Percentiles rank a stretch among this genome's conserved stretches.
Evolutionary conservation across 1,140 invertebrate genomes (phyloP).

Genomic region (Drosophila trapezifrons): DNA sequence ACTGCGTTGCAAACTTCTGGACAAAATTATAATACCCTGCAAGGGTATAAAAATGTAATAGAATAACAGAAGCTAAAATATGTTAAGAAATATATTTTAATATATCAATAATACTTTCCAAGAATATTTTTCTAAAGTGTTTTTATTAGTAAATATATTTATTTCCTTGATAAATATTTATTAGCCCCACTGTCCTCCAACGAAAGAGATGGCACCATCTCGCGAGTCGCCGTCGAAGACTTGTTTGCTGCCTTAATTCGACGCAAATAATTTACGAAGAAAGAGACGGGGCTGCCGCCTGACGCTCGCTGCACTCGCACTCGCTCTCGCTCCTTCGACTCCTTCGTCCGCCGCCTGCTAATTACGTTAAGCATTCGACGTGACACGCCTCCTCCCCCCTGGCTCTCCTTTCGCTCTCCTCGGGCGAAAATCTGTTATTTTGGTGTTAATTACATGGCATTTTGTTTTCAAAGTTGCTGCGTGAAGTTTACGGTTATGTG

Average conservation of each 20-base stretch:
- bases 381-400: constrained; percentile 54
- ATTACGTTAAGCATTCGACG: constrained; percentile 78
- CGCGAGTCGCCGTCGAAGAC: constrained; percentile 30
- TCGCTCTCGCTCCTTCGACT: constrained; percentile 25
- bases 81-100: not conserved
- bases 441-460: constrained; percentile 70
- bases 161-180: too few relatives aligned
- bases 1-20: too few relatives aligned
- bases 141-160: not conserved
- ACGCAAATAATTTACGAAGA: constrained; percentile 70
- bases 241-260: constrained; percentile 76
- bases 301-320: constrained; percentile 15
- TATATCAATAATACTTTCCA: too few relatives aligned
- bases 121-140: too few relatives aligned
- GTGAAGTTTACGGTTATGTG: constrained; percentile 54
- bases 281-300: constrained; percentile 13
- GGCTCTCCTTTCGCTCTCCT: constrained; percentile 9
- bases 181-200: constrained; percentile 18
- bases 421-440: constrained; percentile 61
- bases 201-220: constrained; percentile 17
- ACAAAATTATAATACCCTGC: too few relatives aligned
- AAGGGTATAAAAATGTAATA: too few relatives aligned
- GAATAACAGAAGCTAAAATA: not conserved
- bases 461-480: constrained; percentile 56
- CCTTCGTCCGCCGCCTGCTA: constrained; percentile 50